A percentile compares a stretch with the other conserved stretches of the same genome.
These are phyloP conservation scores for Petrolisthes manimaculis DNA, from an alignment of 2,888 invertebrate genomes.

Conservation along the genomic window DNA sequence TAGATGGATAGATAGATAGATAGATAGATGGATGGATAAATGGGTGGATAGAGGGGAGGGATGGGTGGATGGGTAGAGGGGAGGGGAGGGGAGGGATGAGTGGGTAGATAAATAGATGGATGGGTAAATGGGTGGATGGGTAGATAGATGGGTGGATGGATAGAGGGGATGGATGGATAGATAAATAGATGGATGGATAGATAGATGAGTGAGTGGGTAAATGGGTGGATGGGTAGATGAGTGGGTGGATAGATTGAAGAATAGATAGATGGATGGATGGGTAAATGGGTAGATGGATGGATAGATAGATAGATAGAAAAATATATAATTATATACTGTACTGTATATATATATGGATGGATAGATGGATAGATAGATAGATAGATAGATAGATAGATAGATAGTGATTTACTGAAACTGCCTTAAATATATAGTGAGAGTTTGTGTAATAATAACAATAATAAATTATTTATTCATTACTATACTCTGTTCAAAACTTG, in stretches of 20 bases:
- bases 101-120: not conserved
- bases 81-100: not conserved
- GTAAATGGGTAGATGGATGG: not conserved
- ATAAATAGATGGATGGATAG: not conserved
- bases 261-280: not conserved
- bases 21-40: not conserved
- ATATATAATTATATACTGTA: too few relatives aligned
- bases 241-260: too few relatives aligned
- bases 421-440: not conserved
- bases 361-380: too few relatives aligned
- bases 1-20: not conserved
- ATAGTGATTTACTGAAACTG: not conserved
- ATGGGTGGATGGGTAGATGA: not conserved
- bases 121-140: not conserved
- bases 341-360: not conserved
- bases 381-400: not conserved
- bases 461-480: too few relatives aligned
- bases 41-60: not conserved
- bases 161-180: too few relatives aligned
- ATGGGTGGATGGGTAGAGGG: too few relatives aligned
- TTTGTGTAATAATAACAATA: too few relatives aligned
- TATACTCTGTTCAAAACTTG: too few relatives aligned
- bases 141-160: not conserved
- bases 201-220: too few relatives aligned
- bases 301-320: too few relatives aligned